phyloP scores from a whole-genome alignment of 2,888 invertebrate genomes.

The Theodoxus fluviatilis region DNA sequence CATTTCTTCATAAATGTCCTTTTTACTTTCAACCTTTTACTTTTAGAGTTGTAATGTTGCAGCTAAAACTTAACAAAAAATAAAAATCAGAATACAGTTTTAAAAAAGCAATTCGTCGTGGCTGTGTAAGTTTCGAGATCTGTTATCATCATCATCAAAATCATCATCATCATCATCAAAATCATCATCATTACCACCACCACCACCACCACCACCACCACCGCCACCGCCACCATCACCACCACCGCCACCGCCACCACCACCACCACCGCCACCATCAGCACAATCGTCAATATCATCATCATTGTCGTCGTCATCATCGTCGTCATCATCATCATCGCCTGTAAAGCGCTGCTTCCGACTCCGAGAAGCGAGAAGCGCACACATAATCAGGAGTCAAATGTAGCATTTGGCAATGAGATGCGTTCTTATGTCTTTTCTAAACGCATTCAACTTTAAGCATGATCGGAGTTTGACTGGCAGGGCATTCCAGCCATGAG shows the following conservation, averaged over 20 bases:
- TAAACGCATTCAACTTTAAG: no score
- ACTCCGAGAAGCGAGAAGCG: background rate
- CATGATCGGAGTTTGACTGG: no score
- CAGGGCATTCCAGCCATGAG: no score
- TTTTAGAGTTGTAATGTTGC: background rate
- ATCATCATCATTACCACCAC: background rate
- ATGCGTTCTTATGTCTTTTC: no score
- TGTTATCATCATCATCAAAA: background rate
- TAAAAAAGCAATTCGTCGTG: no score
- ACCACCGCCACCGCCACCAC: background rate
- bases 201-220: background rate
- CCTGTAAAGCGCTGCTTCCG: background rate
- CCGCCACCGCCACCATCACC: background rate
- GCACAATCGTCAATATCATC: background rate
- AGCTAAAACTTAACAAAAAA: no score
- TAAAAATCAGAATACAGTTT: no score
- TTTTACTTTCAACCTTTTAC: background rate
- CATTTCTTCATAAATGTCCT: background rate
- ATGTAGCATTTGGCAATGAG: no score
- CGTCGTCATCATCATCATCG: background rate
- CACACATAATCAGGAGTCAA: no score
- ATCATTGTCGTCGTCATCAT: background rate
- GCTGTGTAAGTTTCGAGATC: no score
- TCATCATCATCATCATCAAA: background rate
- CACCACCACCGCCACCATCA: background rate